These are phyloP conservation scores for Mellilla xanthometata DNA, from an alignment of 2,888 invertebrate genomes.

Conservation along the genomic window DNA sequence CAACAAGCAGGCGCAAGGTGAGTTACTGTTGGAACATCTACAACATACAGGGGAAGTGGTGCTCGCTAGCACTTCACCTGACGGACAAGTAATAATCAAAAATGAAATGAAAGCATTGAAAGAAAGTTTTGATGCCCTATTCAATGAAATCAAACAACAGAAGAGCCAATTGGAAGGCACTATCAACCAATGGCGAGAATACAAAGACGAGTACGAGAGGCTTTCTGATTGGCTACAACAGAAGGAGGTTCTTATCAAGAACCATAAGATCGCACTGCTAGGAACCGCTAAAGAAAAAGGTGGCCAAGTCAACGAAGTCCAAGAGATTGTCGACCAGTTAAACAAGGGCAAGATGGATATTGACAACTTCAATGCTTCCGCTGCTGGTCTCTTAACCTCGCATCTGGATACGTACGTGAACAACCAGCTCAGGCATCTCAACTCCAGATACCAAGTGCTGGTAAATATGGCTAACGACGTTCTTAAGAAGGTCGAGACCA, in stretches of 20 bases:
- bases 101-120: constrained; percentile 93
- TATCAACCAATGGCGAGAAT: constrained; percentile 92
- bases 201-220: constrained; percentile 95
- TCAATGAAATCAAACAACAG: constrained; percentile 92
- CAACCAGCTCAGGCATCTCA: constrained; percentile 92
- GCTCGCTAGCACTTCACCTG: constrained; percentile 90
- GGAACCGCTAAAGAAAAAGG: constrained; percentile 92
- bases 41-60: constrained; percentile 94
- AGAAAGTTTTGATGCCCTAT: constrained; percentile 92
- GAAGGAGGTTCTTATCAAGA: constrained; percentile 94
- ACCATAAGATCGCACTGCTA: constrained; percentile 92
- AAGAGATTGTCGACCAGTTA: constrained; percentile 88
- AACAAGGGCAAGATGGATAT: constrained; percentile 91
- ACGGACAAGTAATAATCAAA: constrained; percentile 90
- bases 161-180: constrained; percentile 92
- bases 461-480: constrained; percentile 95
- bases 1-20: constrained; percentile 95
- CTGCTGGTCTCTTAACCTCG: constrained; percentile 89
- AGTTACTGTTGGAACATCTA: constrained; percentile 92
- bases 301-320: constrained; percentile 91
- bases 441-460: constrained; percentile 94
- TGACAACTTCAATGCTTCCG: constrained; percentile 91
- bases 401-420: constrained; percentile 94
- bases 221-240: constrained; percentile 96
- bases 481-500: constrained; percentile 94